phyloP scores from a whole-genome alignment of 2,113 vertebrate species.

The Anoura caudifer region DNA sequence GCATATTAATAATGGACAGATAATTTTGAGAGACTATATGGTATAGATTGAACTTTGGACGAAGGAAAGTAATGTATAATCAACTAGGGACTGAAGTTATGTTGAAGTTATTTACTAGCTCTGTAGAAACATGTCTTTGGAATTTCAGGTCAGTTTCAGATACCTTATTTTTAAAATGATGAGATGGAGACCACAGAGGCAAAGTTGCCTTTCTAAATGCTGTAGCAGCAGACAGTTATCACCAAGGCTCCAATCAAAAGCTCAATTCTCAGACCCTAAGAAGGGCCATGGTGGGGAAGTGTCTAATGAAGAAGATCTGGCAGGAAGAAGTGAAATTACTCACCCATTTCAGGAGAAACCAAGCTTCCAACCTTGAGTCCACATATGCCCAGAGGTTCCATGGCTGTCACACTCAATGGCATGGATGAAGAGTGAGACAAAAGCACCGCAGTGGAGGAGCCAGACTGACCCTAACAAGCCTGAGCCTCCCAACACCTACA shows the following conservation, averaged over 20 bases:
- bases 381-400: background rate
- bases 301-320: background rate
- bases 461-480: background rate
- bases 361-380: background rate
- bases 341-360: background rate
- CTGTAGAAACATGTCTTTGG: background rate
- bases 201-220: background rate
- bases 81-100: background rate
- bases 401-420: accelerated
- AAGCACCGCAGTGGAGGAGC: background rate
- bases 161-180: background rate
- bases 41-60: background rate
- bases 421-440: background rate
- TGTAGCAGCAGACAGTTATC: background rate
- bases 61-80: background rate
- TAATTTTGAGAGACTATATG: background rate
- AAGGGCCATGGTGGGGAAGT: background rate
- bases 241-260: background rate
- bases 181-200: background rate
- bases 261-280: background rate
- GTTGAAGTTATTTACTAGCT: background rate
- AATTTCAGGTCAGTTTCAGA: background rate
- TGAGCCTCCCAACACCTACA: background rate
- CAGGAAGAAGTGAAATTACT: background rate
- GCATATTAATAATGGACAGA: background rate